phyloP scores from a whole-genome alignment of 2,888 invertebrate species.

The Conops quadrifasciatus region DNA sequence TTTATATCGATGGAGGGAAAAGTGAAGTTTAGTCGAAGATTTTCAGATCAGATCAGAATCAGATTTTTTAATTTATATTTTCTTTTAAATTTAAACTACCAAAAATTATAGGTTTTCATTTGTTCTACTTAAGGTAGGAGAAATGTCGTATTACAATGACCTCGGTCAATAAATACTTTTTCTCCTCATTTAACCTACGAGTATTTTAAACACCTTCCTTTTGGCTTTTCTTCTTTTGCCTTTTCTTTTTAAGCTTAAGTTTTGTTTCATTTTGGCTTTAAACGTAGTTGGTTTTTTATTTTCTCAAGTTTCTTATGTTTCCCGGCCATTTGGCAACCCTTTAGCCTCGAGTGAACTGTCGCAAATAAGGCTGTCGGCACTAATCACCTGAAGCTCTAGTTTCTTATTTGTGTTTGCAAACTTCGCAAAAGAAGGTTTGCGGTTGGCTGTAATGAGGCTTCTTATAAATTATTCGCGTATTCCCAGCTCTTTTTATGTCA shows the following conservation, averaged over 20 bases:
- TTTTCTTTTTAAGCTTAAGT: neutral
- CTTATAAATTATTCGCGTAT: slow-evolving; percentile 46
- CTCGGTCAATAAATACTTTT: too few relatives aligned
- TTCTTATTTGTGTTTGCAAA: slow-evolving; percentile 26
- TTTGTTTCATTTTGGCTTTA: neutral
- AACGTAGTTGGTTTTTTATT: too few relatives aligned
- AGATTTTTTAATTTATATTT: too few relatives aligned
- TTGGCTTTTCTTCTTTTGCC: neutral
- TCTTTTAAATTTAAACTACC: too few relatives aligned
- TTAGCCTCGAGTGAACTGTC: neutral
- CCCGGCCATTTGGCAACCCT: slow-evolving; percentile 9
- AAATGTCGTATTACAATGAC: too few relatives aligned
- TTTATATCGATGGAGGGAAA: too few relatives aligned
- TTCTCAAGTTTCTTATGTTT: neutral
- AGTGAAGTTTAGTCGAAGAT: too few relatives aligned
- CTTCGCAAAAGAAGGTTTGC: slow-evolving; percentile 21
- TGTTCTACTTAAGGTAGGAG: too few relatives aligned
- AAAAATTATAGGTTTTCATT: too few relatives aligned
- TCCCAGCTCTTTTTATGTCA: slow-evolving; percentile 24
- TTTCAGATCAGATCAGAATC: too few relatives aligned
- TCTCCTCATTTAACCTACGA: too few relatives aligned
- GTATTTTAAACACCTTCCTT: neutral
- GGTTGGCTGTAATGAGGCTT: slow-evolving; percentile 45
- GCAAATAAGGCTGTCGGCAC: slow-evolving; percentile 9
- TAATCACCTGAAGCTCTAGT: slow-evolving; percentile 17